Conservation (phyloP, 2,888 invertebrate genomes). For the Xestobium rufovillosum region DNA sequence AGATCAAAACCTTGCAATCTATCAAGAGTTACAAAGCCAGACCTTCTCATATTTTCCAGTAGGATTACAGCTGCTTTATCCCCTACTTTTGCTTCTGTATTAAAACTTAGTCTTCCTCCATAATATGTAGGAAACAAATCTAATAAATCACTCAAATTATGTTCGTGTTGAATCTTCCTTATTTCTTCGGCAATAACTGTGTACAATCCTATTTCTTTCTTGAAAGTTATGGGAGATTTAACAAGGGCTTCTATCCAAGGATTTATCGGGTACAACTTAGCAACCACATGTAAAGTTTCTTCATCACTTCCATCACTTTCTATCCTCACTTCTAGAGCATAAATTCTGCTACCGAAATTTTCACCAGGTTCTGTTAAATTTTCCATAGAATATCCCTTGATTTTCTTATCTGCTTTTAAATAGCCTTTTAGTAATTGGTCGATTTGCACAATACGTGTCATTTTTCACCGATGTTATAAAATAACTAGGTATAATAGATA, state of each 20-base stretch:
- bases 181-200: constrained; percentile 41
- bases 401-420: constrained; percentile 7
- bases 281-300: constrained; percentile 43
- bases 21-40: constrained; percentile 41
- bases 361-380: constrained; percentile 44
- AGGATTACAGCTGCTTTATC: constrained; percentile 49
- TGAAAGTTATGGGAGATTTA: constrained; percentile 44
- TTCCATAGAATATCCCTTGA: constrained; percentile 28
- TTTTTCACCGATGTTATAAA: no score
- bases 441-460: background rate
- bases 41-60: constrained; percentile 43
- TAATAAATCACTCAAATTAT: constrained; percentile 38
- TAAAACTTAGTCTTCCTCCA: constrained; percentile 40
- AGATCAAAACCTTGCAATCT: constrained; percentile 42
- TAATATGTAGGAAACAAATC: constrained; percentile 44
- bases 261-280: constrained; percentile 47
- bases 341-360: constrained; percentile 48
- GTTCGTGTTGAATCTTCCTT: constrained; percentile 40
- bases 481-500: no score
- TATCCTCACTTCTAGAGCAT: constrained; percentile 31
- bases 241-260: constrained; percentile 44
- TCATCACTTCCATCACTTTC: constrained; percentile 20
- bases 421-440: constrained; percentile 5
- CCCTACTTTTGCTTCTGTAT: constrained; percentile 30
- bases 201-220: constrained; percentile 49